A percentile compares a stretch with the other conserved stretches of the same genome.
Evolutionary conservation across 2,797 vertebrate genomes (phyloP).

Genomic region (Nasua narica): DNA sequence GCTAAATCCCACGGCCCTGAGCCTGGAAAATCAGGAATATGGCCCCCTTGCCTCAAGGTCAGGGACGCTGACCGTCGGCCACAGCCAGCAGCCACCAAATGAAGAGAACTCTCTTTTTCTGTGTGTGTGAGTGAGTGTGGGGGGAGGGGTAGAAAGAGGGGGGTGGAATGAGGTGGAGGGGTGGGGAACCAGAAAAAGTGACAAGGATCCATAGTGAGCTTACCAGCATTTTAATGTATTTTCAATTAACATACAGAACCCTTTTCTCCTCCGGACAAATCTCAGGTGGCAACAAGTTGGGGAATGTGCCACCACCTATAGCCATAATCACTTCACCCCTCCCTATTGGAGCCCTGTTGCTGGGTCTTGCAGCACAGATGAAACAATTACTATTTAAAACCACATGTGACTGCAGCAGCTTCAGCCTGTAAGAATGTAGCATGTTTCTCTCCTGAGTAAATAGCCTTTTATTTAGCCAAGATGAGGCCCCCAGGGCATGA

Average conservation of each 20-base stretch:
- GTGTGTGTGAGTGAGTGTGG: not conserved
- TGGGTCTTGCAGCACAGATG: slow-evolving; percentile 2
- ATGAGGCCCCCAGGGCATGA: slow-evolving; percentile 41
- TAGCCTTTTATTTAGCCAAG: slow-evolving; percentile 72
- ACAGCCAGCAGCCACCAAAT: not conserved
- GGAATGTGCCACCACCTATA: not conserved
- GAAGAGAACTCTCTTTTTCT: not conserved
- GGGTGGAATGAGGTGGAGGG: not conserved
- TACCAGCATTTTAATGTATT: slow-evolving; percentile 16
- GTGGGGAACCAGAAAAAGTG: not conserved
- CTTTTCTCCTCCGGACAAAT: not conserved
- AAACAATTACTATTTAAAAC: slow-evolving; percentile 60
- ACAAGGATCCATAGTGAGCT: slow-evolving; percentile 4
- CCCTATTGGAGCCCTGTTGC: slow-evolving; percentile 1
- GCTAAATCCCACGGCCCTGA: not conserved
- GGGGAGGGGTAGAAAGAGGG: no score
- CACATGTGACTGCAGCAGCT: not conserved
- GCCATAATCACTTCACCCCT: not conserved
- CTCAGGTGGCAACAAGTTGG: not conserved
- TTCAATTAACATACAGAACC: not conserved
- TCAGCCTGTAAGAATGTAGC: slow-evolving; percentile 45
- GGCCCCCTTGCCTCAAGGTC: not conserved
- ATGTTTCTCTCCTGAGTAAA: slow-evolving; percentile 71
- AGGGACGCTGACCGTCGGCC: not conserved
- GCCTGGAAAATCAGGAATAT: not conserved